These are phyloP conservation scores for Plumapathes pennacea DNA, from an alignment of 92 coral and sea anemone species.

Conservation along the genomic window DNA sequence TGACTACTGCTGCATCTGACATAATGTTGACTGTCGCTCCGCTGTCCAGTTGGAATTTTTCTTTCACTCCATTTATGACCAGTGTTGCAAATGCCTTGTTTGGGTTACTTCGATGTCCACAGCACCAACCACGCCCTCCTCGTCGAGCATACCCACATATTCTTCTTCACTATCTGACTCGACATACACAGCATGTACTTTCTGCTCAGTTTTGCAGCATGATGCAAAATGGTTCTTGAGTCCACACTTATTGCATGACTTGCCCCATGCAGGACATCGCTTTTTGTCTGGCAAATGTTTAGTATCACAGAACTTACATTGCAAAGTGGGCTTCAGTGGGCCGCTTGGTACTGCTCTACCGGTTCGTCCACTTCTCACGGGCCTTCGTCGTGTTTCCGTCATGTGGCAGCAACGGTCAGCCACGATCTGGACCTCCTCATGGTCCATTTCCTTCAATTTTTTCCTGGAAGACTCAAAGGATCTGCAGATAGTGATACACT, in stretches of 20 bases:
- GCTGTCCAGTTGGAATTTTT: slow-evolving; percentile 23
- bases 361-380: too few species aligned
- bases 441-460: slow-evolving; percentile 13
- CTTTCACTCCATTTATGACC: slow-evolving; percentile 21
- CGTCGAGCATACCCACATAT: slow-evolving; percentile 5
- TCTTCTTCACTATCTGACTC: slow-evolving; percentile 11
- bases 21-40: slow-evolving; percentile 24
- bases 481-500: slow-evolving; percentile 11
- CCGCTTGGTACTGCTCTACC: too few species aligned
- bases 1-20: too few species aligned
- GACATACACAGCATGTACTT: neutral
- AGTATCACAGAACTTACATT: slow-evolving; percentile 3
- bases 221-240: slow-evolving; percentile 14
- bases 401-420: too few species aligned
- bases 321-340: neutral
- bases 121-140: neutral
- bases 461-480: slow-evolving; percentile 17
- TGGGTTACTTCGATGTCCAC: neutral
- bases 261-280: slow-evolving; percentile 27
- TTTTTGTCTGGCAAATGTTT: neutral
- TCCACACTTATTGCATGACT: slow-evolving; percentile 10
- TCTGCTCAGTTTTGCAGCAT: slow-evolving; percentile 10
- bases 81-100: slow-evolving; percentile 37
- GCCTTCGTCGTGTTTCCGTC: too few species aligned
- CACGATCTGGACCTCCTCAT: slow-evolving; percentile 2